Percentiles rank a stretch among this genome's conserved stretches.
phyloP scores from a whole-genome alignment of 2,888 invertebrate genomes.

The Spodoptera picta region DNA sequence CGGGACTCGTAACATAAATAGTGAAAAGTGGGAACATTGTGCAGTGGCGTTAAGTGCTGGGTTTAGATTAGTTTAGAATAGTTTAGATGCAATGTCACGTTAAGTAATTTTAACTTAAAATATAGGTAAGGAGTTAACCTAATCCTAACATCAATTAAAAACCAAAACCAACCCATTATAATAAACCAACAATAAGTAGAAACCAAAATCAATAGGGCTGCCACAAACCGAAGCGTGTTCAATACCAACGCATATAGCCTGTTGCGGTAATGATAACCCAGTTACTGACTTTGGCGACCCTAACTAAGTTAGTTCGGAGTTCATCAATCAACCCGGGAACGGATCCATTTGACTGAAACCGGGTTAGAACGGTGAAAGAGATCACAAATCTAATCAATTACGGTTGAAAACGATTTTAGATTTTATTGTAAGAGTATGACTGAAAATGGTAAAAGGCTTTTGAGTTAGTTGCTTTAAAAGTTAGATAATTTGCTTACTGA shows the following conservation, averaged over 20 bases:
- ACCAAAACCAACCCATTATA: not conserved
- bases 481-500: not conserved
- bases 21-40: too few relatives aligned
- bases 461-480: not conserved
- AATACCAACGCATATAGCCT: conserved; percentile 9
- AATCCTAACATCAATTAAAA: too few relatives aligned
- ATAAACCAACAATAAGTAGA: not conserved
- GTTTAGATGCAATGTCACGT: too few relatives aligned
- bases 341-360: conserved; percentile 16
- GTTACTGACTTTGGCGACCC: conserved; percentile 31
- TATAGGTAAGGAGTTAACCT: too few relatives aligned
- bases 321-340: conserved; percentile 40
- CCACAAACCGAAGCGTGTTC: conserved; percentile 3
- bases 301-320: conserved; percentile 45
- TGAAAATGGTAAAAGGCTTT: not conserved
- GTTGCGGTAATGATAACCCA: conserved; percentile 39
- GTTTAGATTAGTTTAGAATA: too few relatives aligned
- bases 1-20: too few relatives aligned
- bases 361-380: conserved; percentile 26
- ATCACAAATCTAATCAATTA: conserved; percentile 25
- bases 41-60: too few relatives aligned
- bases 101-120: too few relatives aligned
- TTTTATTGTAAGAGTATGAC: not conserved
- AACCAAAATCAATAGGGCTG: conserved; percentile 6
- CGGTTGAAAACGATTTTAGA: conserved; percentile 6